Evolutionary conservation across 2,888 invertebrate species (phyloP).

Genomic region (Stenotaenia linearis): DNA sequence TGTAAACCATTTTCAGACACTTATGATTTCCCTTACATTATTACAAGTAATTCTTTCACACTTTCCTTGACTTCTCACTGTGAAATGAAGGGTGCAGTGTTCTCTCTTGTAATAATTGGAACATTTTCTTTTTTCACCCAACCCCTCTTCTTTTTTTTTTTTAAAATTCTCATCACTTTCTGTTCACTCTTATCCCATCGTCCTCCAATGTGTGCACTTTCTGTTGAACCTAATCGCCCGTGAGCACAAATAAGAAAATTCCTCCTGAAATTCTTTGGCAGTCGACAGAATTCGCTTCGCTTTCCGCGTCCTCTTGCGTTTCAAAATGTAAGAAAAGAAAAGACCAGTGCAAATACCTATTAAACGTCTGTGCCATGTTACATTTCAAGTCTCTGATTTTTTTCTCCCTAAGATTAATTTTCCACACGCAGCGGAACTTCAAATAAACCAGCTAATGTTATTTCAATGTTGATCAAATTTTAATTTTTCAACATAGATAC

Average conservation of each 20-base stretch:
- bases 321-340: background rate
- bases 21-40: background rate
- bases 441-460: no score
- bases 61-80: background rate
- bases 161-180: slow-evolving; percentile 15
- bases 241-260: slow-evolving; percentile 26
- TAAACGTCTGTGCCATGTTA: background rate
- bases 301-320: slow-evolving; percentile 1
- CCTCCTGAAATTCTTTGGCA: slow-evolving; percentile 24
- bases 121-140: background rate
- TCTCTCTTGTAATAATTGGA: slow-evolving; percentile 23
- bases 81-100: slow-evolving; percentile 13
- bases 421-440: background rate
- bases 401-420: background rate
- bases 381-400: background rate
- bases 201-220: slow-evolving; percentile 21
- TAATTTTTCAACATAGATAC: no score
- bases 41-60: background rate
- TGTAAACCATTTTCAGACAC: background rate
- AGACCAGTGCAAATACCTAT: slow-evolving; percentile 21
- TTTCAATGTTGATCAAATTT: no score
- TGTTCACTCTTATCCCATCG: slow-evolving; percentile 24
- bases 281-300: slow-evolving; percentile 21
- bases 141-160: background rate
- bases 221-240: slow-evolving; percentile 26